Evolutionary conservation across 2,888 invertebrate genomes (phyloP).

Genomic region (Drosophila anomelani): DNA sequence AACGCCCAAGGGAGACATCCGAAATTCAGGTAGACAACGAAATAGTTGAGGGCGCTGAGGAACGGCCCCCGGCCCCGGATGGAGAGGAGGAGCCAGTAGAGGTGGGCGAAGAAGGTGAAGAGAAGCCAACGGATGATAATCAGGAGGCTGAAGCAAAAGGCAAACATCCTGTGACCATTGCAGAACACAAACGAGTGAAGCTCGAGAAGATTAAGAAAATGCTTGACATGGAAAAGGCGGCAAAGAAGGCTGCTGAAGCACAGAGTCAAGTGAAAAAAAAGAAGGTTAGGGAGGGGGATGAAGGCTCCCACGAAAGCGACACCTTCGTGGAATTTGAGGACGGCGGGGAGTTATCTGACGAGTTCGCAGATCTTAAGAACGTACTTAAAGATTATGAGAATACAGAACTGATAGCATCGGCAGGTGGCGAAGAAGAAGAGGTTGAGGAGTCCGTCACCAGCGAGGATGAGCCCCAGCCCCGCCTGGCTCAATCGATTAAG

Average conservation of each 20-base stretch:
- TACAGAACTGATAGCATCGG: background rate
- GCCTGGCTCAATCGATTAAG: slow-evolving; percentile 6
- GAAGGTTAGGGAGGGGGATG: background rate
- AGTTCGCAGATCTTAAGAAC: slow-evolving; percentile 6
- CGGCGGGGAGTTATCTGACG: background rate
- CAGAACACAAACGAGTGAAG: slow-evolving; percentile 21
- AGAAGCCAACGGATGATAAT: background rate
- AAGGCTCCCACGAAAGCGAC: background rate
- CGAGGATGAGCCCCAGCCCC: slow-evolving; percentile 10
- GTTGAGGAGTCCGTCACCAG: slow-evolving; percentile 8
- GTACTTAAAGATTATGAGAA: background rate
- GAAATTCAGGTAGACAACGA: background rate
- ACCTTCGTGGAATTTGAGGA: background rate
- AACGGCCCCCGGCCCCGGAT: background rate
- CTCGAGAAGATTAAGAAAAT: slow-evolving; percentile 16
- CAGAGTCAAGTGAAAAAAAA: background rate
- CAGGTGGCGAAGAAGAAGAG: background rate
- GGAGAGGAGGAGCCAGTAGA: background rate
- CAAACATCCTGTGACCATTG: background rate
- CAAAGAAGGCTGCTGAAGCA: background rate
- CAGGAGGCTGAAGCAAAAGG: background rate
- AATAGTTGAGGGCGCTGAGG: background rate
- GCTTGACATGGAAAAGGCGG: slow-evolving; percentile 2
- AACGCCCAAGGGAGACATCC: too few relatives aligned
- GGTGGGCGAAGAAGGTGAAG: background rate